Evolutionary conservation across 2,888 invertebrate genomes (phyloP).

Genomic region (Athalia cordata): DNA sequence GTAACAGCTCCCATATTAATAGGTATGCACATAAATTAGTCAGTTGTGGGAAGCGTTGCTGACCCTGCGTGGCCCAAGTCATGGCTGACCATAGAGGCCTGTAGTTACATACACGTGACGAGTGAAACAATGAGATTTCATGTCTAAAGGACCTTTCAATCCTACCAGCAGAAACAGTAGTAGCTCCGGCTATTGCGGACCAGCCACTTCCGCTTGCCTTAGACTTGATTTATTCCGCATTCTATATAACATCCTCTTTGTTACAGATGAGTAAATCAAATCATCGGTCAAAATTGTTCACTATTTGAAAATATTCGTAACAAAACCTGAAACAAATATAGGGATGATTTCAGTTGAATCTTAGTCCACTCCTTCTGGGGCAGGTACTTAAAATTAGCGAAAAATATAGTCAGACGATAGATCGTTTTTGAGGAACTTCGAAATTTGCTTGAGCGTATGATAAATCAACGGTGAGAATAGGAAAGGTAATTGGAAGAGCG

Average conservation of each 20-base stretch:
- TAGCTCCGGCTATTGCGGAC: neutral
- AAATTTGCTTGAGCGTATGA: too few relatives aligned
- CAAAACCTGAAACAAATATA: too few relatives aligned
- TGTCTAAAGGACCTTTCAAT: slow-evolving; percentile 9
- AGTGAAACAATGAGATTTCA: slow-evolving; percentile 25
- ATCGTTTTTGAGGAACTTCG: too few relatives aligned
- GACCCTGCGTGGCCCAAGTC: neutral
- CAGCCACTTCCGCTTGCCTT: slow-evolving; percentile 3
- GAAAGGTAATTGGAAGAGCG: too few relatives aligned
- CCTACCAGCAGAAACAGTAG: neutral
- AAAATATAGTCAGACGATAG: too few relatives aligned
- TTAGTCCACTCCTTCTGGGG: too few relatives aligned
- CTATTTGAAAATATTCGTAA: too few relatives aligned
- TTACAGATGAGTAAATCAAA: too few relatives aligned
- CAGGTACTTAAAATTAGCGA: too few relatives aligned
- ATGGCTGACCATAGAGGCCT: slow-evolving; percentile 18
- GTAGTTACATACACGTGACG: slow-evolving; percentile 28
- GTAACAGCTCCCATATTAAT: slow-evolving; percentile 39
- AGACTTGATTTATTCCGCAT: slow-evolving; percentile 17
- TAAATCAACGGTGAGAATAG: too few relatives aligned
- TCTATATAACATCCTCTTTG: neutral
- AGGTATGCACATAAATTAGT: slow-evolving; percentile 38
- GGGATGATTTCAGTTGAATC: too few relatives aligned
- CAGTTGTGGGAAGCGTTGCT: neutral
- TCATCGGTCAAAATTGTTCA: too few relatives aligned